Evolutionary conservation across 2,888 invertebrate genomes (phyloP).

Genomic region (Hipparchia semele): DNA sequence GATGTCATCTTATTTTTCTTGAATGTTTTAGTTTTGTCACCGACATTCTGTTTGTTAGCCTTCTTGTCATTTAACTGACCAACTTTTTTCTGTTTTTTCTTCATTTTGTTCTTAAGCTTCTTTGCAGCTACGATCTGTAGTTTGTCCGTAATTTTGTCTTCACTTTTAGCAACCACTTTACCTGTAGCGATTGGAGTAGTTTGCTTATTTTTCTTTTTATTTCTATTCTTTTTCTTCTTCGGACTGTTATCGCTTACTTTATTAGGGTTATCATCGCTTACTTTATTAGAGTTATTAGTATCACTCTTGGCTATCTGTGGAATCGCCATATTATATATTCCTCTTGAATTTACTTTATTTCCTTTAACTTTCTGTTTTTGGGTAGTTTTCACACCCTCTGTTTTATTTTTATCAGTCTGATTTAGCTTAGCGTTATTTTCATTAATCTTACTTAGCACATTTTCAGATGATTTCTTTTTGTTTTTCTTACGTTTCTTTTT

Average conservation of each 20-base stretch:
- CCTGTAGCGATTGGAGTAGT: constrained; percentile 28
- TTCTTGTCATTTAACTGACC: constrained; percentile 60
- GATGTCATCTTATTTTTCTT: constrained; percentile 32
- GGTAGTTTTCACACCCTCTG: constrained; percentile 1
- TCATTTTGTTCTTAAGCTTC: constrained; percentile 65
- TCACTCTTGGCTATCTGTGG: neutral
- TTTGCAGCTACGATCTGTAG: constrained; percentile 58
- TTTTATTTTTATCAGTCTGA: constrained; percentile 10
- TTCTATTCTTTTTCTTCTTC: constrained; percentile 51
- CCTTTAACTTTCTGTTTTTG: neutral
- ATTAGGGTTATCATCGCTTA: neutral
- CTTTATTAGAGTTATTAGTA: neutral
- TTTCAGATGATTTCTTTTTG: constrained; percentile 24
- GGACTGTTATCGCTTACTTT: constrained; percentile 24
- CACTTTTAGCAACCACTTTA: constrained; percentile 35
- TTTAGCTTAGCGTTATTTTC: constrained; percentile 11
- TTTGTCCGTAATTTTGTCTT: constrained; percentile 53
- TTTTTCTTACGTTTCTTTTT: constrained; percentile 49
- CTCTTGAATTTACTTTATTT: constrained; percentile 6
- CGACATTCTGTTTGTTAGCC: constrained; percentile 51
- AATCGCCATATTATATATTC: neutral
- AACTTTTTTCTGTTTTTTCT: constrained; percentile 67
- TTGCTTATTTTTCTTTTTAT: constrained; percentile 41
- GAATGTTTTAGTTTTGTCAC: constrained; percentile 28
- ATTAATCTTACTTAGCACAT: constrained; percentile 21